Evolutionary conservation across 2,888 invertebrate genomes (phyloP).

Genomic region (Melinaea menophilus): DNA sequence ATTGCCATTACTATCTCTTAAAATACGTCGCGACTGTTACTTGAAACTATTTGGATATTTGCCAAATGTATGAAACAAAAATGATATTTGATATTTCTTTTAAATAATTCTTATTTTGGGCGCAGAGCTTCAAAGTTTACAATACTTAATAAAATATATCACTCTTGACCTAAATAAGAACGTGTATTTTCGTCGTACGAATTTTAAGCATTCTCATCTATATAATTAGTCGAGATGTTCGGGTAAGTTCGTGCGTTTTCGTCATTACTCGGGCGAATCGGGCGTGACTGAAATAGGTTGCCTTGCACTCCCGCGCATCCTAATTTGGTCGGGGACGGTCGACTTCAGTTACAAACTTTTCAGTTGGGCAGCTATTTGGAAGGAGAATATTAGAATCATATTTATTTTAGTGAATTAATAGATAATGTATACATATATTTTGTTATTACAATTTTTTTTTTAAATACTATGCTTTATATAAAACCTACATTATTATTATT

Average conservation of each 20-base stretch:
- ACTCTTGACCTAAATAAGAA: conserved; percentile 25
- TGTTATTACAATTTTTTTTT: too few species aligned
- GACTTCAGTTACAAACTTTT: conserved; percentile 60
- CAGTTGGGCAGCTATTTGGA: conserved; percentile 34
- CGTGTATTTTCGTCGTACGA: not conserved
- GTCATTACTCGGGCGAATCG: conserved; percentile 52
- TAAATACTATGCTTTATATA: too few species aligned
- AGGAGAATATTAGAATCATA: conserved; percentile 17
- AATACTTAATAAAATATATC: not conserved
- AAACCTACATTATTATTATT: too few species aligned
- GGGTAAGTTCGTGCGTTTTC: conserved; percentile 52
- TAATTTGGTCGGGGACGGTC: conserved; percentile 77
- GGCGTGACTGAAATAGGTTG: conserved; percentile 68
- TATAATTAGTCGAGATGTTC: conserved; percentile 34
- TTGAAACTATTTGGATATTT: conserved; percentile 55
- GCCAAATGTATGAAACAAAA: conserved; percentile 52
- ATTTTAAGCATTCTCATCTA: not conserved
- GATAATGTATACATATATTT: too few species aligned
- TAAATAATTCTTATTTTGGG: not conserved
- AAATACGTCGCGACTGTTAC: conserved; percentile 16
- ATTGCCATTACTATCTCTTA: not conserved
- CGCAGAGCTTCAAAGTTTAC: not conserved
- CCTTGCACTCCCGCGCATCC: conserved; percentile 63
- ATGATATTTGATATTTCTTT: conserved; percentile 59
- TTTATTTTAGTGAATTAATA: not conserved